phyloP scores from a whole-genome alignment of 2,888 invertebrate species.

The Prosopocoilus inquinatus region DNA sequence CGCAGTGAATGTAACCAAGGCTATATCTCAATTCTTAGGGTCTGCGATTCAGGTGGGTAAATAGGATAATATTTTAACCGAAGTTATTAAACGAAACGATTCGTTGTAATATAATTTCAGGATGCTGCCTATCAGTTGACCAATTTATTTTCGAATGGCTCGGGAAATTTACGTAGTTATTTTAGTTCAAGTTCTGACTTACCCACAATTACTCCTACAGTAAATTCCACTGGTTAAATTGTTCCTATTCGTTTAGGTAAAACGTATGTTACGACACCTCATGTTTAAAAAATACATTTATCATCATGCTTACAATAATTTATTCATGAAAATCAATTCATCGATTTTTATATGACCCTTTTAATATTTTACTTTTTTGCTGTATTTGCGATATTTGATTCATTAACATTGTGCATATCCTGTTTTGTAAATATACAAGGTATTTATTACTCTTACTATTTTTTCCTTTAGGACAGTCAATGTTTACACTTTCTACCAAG shows the following conservation, averaged over 20 bases:
- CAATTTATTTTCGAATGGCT: conserved; percentile 32
- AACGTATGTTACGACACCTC: too few relatives aligned
- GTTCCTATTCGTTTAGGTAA: not conserved
- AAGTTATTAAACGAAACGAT: not conserved
- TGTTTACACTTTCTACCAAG: too few relatives aligned
- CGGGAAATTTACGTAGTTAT: conserved; percentile 29
- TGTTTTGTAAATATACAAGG: too few relatives aligned
- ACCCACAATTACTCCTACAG: conserved; percentile 9
- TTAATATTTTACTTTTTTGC: too few relatives aligned
- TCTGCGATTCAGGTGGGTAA: conserved; percentile 69
- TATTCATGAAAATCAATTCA: not conserved
- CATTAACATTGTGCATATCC: too few relatives aligned
- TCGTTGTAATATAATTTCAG: conserved; percentile 30
- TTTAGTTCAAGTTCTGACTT: conserved; percentile 21
- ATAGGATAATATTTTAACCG: not conserved
- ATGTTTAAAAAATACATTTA: too few relatives aligned
- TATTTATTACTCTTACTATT: too few relatives aligned
- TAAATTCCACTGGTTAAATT: conserved; percentile 25
- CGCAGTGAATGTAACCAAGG: conserved; percentile 73
- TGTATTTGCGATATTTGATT: too few relatives aligned
- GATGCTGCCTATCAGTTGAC: conserved; percentile 39
- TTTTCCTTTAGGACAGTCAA: too few relatives aligned
- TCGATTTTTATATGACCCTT: not conserved
- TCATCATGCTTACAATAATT: not conserved
- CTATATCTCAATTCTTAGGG: conserved; percentile 75